These are phyloP conservation scores for Adelphocoris suturalis DNA, from an alignment of 2,888 invertebrate genomes.

Conservation along the genomic window DNA sequence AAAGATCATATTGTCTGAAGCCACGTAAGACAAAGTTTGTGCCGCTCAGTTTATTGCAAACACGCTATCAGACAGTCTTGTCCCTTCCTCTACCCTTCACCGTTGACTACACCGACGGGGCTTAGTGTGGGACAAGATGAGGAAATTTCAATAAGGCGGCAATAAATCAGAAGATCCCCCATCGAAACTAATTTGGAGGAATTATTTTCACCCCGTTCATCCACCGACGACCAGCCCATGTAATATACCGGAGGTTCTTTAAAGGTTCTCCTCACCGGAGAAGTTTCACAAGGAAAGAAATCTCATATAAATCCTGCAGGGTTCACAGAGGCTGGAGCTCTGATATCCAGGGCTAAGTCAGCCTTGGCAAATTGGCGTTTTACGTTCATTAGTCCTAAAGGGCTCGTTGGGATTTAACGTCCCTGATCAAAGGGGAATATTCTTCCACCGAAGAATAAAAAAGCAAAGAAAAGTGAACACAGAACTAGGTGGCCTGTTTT, in stretches of 20 bases:
- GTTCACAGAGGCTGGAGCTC: neutral
- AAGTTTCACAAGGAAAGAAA: neutral
- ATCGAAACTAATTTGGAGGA: conserved; percentile 46
- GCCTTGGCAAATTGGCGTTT: conserved; percentile 13
- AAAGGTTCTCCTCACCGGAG: neutral
- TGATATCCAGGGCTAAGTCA: neutral
- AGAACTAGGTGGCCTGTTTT: neutral
- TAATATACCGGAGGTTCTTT: neutral
- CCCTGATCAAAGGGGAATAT: conserved; percentile 15
- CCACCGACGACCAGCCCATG: neutral
- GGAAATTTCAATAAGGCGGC: conserved; percentile 52
- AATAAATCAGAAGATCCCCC: conserved; percentile 47
- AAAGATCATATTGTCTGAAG: conserved; percentile 51
- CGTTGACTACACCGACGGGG: neutral
- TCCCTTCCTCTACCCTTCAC: neutral
- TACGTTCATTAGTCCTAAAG: conserved; percentile 36
- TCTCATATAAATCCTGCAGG: conserved; percentile 12
- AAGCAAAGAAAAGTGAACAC: neutral
- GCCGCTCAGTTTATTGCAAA: conserved; percentile 50
- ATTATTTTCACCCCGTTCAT: conserved; percentile 44
- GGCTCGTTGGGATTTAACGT: neutral
- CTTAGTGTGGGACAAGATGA: neutral
- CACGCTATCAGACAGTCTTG: neutral
- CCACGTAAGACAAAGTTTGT: conserved; percentile 56
- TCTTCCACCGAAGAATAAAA: neutral